phyloP scores from a whole-genome alignment of 2,888 invertebrate genomes.

The Tanaodytes sp. region DNA sequence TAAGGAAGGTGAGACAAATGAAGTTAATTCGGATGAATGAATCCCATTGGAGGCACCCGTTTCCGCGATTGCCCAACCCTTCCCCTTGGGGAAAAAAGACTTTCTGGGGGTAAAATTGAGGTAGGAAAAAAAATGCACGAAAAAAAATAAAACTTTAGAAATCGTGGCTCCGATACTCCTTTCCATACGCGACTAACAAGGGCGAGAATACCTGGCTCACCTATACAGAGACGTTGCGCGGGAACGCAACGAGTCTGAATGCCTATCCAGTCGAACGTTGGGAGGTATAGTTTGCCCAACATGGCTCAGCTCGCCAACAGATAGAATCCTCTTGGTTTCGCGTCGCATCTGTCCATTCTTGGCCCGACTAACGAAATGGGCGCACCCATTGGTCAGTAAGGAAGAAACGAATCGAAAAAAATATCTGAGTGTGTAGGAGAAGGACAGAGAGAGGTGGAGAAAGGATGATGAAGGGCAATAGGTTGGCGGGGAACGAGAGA shows the following conservation, averaged over 20 bases:
- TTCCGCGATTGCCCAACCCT: too few species aligned
- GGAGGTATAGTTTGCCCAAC: conserved; percentile 46
- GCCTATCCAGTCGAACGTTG: conserved; percentile 24
- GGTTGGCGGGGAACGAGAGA: too few species aligned
- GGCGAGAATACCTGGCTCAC: conserved; percentile 52
- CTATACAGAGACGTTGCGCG: conserved; percentile 29
- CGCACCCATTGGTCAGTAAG: conserved; percentile 25
- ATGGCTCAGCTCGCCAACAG: conserved; percentile 51
- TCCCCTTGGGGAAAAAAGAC: neutral
- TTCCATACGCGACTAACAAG: conserved; percentile 46
- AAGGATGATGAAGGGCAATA: too few species aligned
- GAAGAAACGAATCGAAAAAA: neutral
- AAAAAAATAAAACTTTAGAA: conserved; percentile 22
- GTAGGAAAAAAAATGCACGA: conserved; percentile 3
- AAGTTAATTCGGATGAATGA: too few species aligned
- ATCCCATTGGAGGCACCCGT: too few species aligned
- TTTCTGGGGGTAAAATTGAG: neutral
- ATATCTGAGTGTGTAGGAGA: neutral
- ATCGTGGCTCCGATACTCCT: conserved; percentile 30
- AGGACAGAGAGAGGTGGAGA: too few species aligned
- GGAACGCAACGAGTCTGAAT: conserved; percentile 24
- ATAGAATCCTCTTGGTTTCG: conserved; percentile 44
- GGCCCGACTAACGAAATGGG: conserved; percentile 26
- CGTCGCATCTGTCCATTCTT: conserved; percentile 51
- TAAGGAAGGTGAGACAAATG: conserved; percentile 35